Evolutionary conservation across 2,888 invertebrate species (phyloP).

Genomic region (Dorcus hopei): DNA sequence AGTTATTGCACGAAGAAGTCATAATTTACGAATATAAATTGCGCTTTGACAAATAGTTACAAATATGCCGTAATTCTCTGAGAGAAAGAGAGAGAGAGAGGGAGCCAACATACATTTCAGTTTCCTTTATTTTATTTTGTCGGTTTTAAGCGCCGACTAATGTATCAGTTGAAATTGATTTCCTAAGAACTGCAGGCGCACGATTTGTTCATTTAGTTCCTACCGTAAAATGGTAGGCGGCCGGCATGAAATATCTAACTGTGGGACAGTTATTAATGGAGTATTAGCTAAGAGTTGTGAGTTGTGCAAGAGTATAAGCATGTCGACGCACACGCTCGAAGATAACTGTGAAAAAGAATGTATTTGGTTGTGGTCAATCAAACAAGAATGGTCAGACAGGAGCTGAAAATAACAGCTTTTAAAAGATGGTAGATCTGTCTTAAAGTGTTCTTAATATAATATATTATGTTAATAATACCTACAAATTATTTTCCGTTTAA

Average conservation of each 20-base stretch:
- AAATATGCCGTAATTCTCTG: slow-evolving; percentile 15
- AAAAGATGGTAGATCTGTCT: too few species aligned
- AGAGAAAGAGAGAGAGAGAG: neutral
- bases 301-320: too few species aligned
- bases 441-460: too few species aligned
- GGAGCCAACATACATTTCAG: slow-evolving; percentile 7
- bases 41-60: slow-evolving; percentile 13
- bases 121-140: neutral
- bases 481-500: too few species aligned
- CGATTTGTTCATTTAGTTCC: slow-evolving; percentile 19
- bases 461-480: too few species aligned
- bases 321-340: too few species aligned
- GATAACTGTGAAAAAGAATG: too few species aligned
- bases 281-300: too few species aligned
- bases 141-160: slow-evolving; percentile 13
- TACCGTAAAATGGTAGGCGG: slow-evolving; percentile 13
- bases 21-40: slow-evolving; percentile 8
- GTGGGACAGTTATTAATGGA: too few species aligned
- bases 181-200: slow-evolving; percentile 16
- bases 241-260: slow-evolving; percentile 6
- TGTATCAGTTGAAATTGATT: slow-evolving; percentile 19
- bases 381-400: too few species aligned
- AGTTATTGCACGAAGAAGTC: neutral
- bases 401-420: too few species aligned
- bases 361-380: too few species aligned